phyloP scores from a whole-genome alignment of 2,797 vertebrate species.

The Eurystomus glaucurus region DNA sequence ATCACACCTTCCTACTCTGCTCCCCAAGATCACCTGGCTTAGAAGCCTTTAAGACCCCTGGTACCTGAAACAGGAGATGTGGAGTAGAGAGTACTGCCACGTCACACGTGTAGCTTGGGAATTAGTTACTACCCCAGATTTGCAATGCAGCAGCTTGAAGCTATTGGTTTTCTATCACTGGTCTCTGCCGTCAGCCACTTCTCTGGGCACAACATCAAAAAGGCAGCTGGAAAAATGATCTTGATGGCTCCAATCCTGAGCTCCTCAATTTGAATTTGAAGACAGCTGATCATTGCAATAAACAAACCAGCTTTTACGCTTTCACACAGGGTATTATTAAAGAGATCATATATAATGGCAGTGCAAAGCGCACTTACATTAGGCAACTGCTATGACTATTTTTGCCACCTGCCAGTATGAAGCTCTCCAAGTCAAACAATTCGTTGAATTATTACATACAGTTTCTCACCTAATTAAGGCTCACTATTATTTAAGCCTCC shows the following conservation, averaged over 20 bases:
- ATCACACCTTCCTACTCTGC: background rate
- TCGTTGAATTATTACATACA: background rate
- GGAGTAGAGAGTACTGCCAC: rapidly evolving
- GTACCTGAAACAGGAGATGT: background rate
- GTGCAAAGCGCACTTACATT: background rate
- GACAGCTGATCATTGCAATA: background rate
- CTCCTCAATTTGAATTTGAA: background rate
- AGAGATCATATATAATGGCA: background rate
- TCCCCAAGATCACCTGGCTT: background rate
- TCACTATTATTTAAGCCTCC: conserved; percentile 16
- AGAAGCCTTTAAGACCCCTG: background rate
- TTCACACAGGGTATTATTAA: background rate
- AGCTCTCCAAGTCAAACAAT: conserved; percentile 14
- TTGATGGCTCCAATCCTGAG: background rate
- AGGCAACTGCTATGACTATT: background rate
- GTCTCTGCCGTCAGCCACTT: background rate
- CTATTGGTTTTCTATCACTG: background rate
- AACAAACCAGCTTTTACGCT: background rate
- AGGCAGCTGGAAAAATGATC: background rate
- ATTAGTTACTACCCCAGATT: background rate
- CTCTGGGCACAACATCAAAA: background rate
- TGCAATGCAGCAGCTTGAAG: background rate
- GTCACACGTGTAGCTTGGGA: background rate
- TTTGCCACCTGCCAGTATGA: background rate
- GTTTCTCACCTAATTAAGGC: conserved; percentile 35